Evolutionary conservation across 1,140 invertebrate species (phyloP).

Genomic region (Drosophila repletoides): DNA sequence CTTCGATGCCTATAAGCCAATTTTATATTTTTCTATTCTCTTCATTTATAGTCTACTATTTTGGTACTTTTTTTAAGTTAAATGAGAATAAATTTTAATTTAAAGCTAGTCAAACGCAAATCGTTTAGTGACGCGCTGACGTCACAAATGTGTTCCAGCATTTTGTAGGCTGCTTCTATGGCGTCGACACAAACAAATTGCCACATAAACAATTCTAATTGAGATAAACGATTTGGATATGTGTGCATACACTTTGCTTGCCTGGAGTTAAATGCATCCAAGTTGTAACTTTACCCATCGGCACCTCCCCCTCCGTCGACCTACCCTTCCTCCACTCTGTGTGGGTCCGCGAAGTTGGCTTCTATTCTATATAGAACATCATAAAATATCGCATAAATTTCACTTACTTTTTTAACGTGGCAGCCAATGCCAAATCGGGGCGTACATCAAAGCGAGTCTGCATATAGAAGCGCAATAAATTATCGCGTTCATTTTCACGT

Average conservation of each 20-base stretch:
- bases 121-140: constrained; percentile 41
- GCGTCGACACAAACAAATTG: constrained; percentile 69
- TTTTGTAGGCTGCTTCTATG: constrained; percentile 40
- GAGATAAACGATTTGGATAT: constrained; percentile 67
- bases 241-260: not conserved
- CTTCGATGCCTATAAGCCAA: too few species aligned
- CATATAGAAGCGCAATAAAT: constrained; percentile 90
- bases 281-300: constrained; percentile 42
- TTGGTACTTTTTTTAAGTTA: not conserved
- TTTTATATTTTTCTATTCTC: too few species aligned
- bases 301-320: not conserved
- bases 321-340: not conserved
- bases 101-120: constrained; percentile 36
- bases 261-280: constrained; percentile 55
- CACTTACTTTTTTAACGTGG: constrained; percentile 87
- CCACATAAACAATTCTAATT: constrained; percentile 78
- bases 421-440: constrained; percentile 85
- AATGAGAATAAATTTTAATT: constrained; percentile 64
- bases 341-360: not conserved
- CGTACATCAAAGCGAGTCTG: constrained; percentile 86
- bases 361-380: constrained; percentile 47
- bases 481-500: constrained; percentile 89
- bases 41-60: too few species aligned
- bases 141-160: constrained; percentile 45
- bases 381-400: constrained; percentile 81